These are phyloP conservation scores for Drosophila varians DNA, from an alignment of 1,140 invertebrate species.

Conservation along the genomic window DNA sequence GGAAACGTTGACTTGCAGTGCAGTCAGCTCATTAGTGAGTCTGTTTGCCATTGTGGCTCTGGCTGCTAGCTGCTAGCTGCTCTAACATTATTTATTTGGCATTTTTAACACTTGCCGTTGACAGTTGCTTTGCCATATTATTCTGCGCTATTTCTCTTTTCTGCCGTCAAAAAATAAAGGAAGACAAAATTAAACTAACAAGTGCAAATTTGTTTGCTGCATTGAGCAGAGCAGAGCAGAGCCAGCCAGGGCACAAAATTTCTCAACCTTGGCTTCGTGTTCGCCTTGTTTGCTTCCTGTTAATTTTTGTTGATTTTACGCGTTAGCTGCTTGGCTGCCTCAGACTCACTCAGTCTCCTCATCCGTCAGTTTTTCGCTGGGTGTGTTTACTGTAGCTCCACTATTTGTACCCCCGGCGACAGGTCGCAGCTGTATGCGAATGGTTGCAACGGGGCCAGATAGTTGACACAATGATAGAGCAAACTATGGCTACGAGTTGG, in stretches of 20 bases:
- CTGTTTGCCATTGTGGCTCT: conserved; percentile 47
- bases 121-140: conserved; percentile 43
- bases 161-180: conserved; percentile 1
- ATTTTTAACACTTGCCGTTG: conserved; percentile 70
- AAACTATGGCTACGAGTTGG: neutral
- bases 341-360: conserved; percentile 9
- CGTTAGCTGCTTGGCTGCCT: conserved; percentile 44
- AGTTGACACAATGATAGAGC: conserved; percentile 20
- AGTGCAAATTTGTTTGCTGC: conserved; percentile 67
- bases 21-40: conserved; percentile 68
- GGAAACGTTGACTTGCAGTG: conserved; percentile 31
- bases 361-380: conserved; percentile 4
- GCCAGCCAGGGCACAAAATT: conserved; percentile 18
- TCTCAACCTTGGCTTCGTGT: conserved; percentile 30
- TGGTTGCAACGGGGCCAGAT: conserved; percentile 1
- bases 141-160: conserved; percentile 39
- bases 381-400: conserved; percentile 49
- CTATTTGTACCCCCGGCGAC: conserved; percentile 24
- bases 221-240: conserved; percentile 19
- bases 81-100: conserved; percentile 69
- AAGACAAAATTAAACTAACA: conserved; percentile 42
- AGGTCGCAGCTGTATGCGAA: conserved; percentile 45
- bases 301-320: conserved; percentile 64
- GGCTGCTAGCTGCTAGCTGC: conserved; percentile 41
- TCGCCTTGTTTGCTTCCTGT: conserved; percentile 36